A percentile compares a stretch with the other conserved stretches of the same genome.
These are phyloP conservation scores for Chirona hameri DNA, from an alignment of 2,888 invertebrate species.

Conservation along the genomic window DNA sequence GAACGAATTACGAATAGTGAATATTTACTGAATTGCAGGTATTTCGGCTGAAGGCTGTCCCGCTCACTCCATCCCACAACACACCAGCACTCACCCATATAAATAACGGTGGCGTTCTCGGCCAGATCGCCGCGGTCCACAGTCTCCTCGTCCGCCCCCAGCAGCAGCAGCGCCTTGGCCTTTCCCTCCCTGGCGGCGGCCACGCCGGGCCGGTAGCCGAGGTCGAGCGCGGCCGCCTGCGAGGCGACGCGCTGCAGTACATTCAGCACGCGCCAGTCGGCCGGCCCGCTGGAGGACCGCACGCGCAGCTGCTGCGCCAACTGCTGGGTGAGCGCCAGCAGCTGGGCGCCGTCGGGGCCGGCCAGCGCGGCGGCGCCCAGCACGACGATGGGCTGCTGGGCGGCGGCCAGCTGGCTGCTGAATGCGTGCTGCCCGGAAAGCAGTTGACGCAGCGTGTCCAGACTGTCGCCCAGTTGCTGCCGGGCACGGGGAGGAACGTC, in stretches of 20 bases:
- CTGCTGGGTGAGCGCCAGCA: conserved; percentile 69
- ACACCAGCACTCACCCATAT: conserved; percentile 47
- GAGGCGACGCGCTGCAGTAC: conserved; percentile 89
- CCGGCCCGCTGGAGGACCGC: conserved; percentile 42
- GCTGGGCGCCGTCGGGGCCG: conserved; percentile 69
- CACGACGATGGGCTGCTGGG: conserved; percentile 85
- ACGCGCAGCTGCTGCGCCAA: conserved; percentile 54
- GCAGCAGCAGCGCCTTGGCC: conserved; percentile 77
- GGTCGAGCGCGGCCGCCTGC: conserved; percentile 85
- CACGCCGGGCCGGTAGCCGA: conserved; percentile 81
- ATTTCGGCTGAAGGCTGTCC: too few species aligned
- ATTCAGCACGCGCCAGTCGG: conserved; percentile 78
- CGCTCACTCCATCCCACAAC: too few species aligned
- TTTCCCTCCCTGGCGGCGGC: conserved; percentile 56
- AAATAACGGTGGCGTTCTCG: conserved; percentile 78
- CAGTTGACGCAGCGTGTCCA: conserved; percentile 68
- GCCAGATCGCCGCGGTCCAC: conserved; percentile 73
- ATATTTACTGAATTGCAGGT: too few species aligned
- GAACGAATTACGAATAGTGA: too few species aligned
- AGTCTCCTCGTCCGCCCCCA: conserved; percentile 89
- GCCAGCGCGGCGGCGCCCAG: conserved; percentile 82
- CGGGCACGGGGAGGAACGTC: not conserved
- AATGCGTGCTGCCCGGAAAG: conserved; percentile 67
- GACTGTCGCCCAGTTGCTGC: conserved; percentile 77
- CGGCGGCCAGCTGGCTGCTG: conserved; percentile 63